phyloP scores from a whole-genome alignment of 2,888 invertebrate species.

The Matsumyia berberina region DNA sequence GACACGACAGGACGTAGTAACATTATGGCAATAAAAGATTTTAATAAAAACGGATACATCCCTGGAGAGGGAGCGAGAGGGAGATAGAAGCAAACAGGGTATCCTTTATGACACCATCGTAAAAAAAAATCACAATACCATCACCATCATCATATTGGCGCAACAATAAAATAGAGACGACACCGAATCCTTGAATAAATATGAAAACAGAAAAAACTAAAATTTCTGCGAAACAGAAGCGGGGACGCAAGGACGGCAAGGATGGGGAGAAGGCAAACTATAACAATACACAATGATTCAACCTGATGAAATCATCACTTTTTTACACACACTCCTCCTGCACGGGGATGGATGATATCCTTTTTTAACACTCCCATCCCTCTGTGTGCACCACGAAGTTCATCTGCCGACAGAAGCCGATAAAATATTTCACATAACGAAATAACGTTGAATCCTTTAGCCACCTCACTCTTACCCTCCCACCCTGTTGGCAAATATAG shows the following conservation, averaged over 20 bases:
- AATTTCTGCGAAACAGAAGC: constrained; percentile 9
- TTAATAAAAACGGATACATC: constrained; percentile 67
- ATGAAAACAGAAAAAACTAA: neutral
- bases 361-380: constrained; percentile 13
- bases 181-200: constrained; percentile 70
- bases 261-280: too few species aligned
- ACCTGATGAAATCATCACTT: constrained; percentile 73
- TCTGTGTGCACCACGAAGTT: constrained; percentile 57
- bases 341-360: constrained; percentile 27
- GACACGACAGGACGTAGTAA: constrained; percentile 55
- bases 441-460: constrained; percentile 46
- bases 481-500: constrained; percentile 42
- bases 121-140: constrained; percentile 65
- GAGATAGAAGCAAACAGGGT: constrained; percentile 64
- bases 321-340: constrained; percentile 39
- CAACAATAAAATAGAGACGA: constrained; percentile 74
- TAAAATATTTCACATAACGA: constrained; percentile 65
- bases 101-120: constrained; percentile 61
- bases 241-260: constrained; percentile 21
- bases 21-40: constrained; percentile 74
- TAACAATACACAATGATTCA: constrained; percentile 60
- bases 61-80: constrained; percentile 21
- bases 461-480: constrained; percentile 1
- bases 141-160: constrained; percentile 69
- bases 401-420: constrained; percentile 69